phyloP scores from a whole-genome alignment of 2,888 invertebrate species.

The Miltochrista miniata region DNA sequence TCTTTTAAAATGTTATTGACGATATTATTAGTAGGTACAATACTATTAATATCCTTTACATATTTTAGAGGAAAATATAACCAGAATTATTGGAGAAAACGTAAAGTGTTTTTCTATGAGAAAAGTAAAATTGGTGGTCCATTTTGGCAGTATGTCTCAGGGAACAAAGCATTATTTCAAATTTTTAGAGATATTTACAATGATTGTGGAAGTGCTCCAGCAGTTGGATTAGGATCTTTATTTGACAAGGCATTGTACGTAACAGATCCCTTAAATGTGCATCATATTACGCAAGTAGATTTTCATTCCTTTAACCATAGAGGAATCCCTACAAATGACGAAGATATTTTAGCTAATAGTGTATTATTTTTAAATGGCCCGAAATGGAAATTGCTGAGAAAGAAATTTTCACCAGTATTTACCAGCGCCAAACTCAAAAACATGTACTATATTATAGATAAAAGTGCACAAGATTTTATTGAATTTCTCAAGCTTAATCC shows the following conservation, averaged over 20 bases:
- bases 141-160: slow-evolving; percentile 46
- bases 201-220: slow-evolving; percentile 48
- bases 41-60: slow-evolving; percentile 21
- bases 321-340: slow-evolving; percentile 43
- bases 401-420: slow-evolving; percentile 62
- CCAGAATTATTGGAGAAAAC: slow-evolving; percentile 57
- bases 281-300: slow-evolving; percentile 47
- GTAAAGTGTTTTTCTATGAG: slow-evolving; percentile 49
- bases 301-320: slow-evolving; percentile 53
- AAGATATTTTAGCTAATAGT: slow-evolving; percentile 52
- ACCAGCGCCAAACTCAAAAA: slow-evolving; percentile 62
- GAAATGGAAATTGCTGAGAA: slow-evolving; percentile 63
- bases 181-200: slow-evolving; percentile 50
- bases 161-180: slow-evolving; percentile 48
- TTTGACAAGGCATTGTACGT: slow-evolving; percentile 43
- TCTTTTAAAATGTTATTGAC: slow-evolving; percentile 20
- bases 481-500: slow-evolving; percentile 47
- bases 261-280: slow-evolving; percentile 47
- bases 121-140: slow-evolving; percentile 48
- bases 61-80: slow-evolving; percentile 49
- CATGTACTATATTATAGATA: slow-evolving; percentile 65
- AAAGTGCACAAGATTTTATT: slow-evolving; percentile 56
- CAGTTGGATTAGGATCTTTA: slow-evolving; percentile 47
- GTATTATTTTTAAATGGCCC: slow-evolving; percentile 50
- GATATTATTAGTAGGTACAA: slow-evolving; percentile 5